Evolutionary conservation across 2,797 vertebrate species (phyloP).

Genomic region (Melanotaenia maccullochi): DNA sequence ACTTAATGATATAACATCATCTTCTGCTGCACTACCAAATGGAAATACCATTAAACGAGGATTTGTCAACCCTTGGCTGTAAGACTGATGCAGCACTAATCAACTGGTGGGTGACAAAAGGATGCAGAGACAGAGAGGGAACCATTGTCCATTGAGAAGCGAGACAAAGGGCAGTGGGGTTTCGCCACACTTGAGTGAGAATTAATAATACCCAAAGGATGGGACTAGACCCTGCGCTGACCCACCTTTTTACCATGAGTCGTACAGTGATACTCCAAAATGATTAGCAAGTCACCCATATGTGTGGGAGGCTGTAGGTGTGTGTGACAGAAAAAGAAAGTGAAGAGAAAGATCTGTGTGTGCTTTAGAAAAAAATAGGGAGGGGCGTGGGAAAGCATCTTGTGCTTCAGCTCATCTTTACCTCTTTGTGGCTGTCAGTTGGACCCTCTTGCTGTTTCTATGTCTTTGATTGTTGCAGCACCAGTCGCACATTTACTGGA

Average conservation of each 20-base stretch:
- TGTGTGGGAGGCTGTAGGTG: slow-evolving; percentile 20
- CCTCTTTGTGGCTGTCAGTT: slow-evolving; percentile 31
- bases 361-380: slow-evolving; percentile 29
- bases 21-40: slow-evolving; percentile 28
- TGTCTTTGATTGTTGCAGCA: not conserved
- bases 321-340: slow-evolving; percentile 8
- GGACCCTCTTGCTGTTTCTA: slow-evolving; percentile 1
- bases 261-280: slow-evolving; percentile 46
- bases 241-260: slow-evolving; percentile 61
- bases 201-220: slow-evolving; percentile 67
- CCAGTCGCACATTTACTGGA: not conserved
- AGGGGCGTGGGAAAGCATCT: slow-evolving; percentile 68
- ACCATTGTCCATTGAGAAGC: slow-evolving; percentile 58
- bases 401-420: slow-evolving; percentile 51
- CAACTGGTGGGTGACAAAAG: slow-evolving; percentile 58
- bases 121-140: slow-evolving; percentile 20
- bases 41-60: slow-evolving; percentile 49
- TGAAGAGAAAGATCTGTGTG: slow-evolving; percentile 13
- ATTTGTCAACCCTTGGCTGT: slow-evolving; percentile 48
- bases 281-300: slow-evolving; percentile 37
- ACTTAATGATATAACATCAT: slow-evolving; percentile 30
- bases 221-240: slow-evolving; percentile 59
- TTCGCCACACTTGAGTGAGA: slow-evolving; percentile 64
- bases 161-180: slow-evolving; percentile 56
- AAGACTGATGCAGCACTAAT: slow-evolving; percentile 55